Evolutionary conservation across 1,140 invertebrate species (phyloP), one percentile per base, ranked within the genome.

Genomic region (Bombus balteatus): DNA sequence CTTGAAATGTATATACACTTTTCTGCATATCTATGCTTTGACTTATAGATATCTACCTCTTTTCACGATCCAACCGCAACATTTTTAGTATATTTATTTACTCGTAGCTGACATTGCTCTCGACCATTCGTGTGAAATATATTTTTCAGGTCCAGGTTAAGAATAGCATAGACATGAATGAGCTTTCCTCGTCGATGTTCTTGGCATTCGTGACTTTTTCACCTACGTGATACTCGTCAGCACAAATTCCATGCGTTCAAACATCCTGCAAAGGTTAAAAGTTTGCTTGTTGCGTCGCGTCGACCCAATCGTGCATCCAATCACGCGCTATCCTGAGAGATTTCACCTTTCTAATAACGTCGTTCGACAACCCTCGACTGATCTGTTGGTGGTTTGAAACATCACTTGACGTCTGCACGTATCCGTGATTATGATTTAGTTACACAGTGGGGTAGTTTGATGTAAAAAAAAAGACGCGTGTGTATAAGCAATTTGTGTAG

Each of bases 201-300:
- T 28, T 43, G 6, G 53, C 37, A 59, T 39, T 53, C 47, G 5
- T 41, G 43, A 53, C 65, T 75, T 83, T 34, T 71, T 83, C 81
- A 75, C 34, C 47, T 53, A 53, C 1, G 47, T 18, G 47, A 18
- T 53, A 22, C 72, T 53, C n/a, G 0, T 25, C n/a, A 66, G 41
- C 75, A 28, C 22, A 41, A 22, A 62, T 84, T 71, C 62, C 47
- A 39, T 3, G 8, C 47, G 3, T 22, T 25, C 9, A 10, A 13
- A 53, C 18, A 0, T 22, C 5, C 47, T 18, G 71, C 59, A 88
- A 88, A 88, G 76, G 76, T 87, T 87, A 80, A 10, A 28, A 39
- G 70, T 83, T 68, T 34, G 25, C 41, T 47, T 10, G 47, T 53
- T 6, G 47, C 47, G 1, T 53, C 47, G 47, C 18, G 47, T 53